These are phyloP conservation scores for Misgurnus anguillicaudatus DNA, from an alignment of 2,113 vertebrate genomes.

Conservation along the genomic window DNA sequence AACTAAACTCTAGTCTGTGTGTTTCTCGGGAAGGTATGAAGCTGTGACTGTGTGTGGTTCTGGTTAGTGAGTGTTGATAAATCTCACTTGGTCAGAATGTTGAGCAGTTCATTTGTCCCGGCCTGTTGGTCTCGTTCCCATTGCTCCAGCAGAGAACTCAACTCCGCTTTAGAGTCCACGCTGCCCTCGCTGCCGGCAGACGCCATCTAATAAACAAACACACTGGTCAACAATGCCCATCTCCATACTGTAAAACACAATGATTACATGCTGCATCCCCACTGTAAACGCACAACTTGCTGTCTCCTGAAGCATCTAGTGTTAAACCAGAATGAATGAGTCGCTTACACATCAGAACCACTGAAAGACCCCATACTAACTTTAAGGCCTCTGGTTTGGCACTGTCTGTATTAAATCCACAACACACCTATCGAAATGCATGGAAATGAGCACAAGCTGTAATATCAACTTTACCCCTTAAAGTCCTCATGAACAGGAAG, in stretches of 20 bases:
- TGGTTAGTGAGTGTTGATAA: not conserved
- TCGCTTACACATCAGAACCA: too few species aligned
- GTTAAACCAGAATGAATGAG: too few species aligned
- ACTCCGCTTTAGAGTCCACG: conserved; percentile 98
- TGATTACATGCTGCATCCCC: not conserved
- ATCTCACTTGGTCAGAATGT: conserved; percentile 89
- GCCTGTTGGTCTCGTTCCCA: conserved; percentile 97
- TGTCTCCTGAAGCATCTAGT: too few species aligned
- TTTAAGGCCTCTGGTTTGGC: too few species aligned
- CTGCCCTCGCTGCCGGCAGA: conserved; percentile 73
- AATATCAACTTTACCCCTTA: too few species aligned
- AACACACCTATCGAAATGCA: too few species aligned
- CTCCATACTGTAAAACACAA: not conserved
- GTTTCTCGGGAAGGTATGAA: too few species aligned
- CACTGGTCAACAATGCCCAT: conserved; percentile 44
- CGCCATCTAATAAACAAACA: conserved; percentile 73
- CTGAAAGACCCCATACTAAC: too few species aligned
- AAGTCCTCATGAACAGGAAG: too few species aligned
- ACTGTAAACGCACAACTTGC: not conserved
- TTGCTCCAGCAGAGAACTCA: conserved; percentile 92
- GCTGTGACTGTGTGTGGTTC: conserved; percentile 19
- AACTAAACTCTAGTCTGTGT: not conserved
- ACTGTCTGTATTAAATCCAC: too few species aligned
- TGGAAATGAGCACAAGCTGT: too few species aligned
- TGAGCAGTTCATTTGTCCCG: conserved; percentile 88